A percentile compares a stretch with the other conserved stretches of the same genome.
phyloP scores from a whole-genome alignment of 2,113 vertebrate species.

The Chamaea fasciata region DNA sequence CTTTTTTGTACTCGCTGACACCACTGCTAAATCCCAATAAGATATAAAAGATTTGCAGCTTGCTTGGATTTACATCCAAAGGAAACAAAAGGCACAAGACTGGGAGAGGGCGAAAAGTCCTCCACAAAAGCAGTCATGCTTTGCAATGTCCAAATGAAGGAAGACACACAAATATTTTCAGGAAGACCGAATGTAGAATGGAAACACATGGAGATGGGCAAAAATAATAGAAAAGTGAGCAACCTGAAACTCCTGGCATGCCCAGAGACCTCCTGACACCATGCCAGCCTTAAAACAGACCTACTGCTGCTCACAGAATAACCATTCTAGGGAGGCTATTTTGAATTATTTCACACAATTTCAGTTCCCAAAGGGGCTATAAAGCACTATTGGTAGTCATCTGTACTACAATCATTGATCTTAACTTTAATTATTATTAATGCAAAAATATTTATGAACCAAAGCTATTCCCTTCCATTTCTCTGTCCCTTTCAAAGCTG shows the following conservation, averaged over 20 bases:
- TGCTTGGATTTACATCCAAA: neutral
- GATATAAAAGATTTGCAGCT: neutral
- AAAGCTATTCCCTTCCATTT: too few species aligned
- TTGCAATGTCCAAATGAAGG: neutral
- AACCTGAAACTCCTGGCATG: neutral
- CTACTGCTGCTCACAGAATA: neutral
- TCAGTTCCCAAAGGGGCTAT: neutral
- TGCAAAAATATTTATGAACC: neutral
- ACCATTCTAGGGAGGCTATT: neutral
- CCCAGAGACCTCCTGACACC: neutral
- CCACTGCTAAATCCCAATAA: neutral
- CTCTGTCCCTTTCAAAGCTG: too few species aligned
- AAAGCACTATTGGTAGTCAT: neutral
- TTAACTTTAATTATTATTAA: neutral
- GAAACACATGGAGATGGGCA: neutral
- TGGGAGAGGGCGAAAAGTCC: neutral
- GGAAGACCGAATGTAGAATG: neutral
- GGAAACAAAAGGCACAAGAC: neutral
- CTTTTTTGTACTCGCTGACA: too few species aligned
- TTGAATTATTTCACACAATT: neutral
- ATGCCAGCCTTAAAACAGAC: rapidly evolving
- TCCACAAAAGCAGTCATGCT: rapidly evolving
- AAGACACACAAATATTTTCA: neutral
- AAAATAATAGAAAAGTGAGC: neutral
- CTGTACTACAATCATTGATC: neutral